Base-by-base conservation (phyloP, 1,140 invertebrate species). In the Ridgeia piscesae region DNA sequence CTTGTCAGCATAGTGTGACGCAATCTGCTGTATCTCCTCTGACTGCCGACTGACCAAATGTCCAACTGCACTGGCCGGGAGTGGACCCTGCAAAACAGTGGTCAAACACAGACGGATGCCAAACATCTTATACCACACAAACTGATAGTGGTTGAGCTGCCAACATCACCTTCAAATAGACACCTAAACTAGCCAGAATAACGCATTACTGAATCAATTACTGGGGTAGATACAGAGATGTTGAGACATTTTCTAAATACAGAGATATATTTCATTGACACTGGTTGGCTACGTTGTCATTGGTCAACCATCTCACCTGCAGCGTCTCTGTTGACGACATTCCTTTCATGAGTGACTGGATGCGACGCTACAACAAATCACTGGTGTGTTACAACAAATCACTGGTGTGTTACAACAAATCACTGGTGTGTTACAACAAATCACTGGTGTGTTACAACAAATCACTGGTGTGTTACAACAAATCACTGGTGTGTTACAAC, bases 1-100 rank as follows among this genome's bases (percentile, higher is more conserved):
- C 42, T 91, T 91, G 33, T 91, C 91, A n/a, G 91, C 91, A 42
- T 91, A 91, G 33, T 91, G 33, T 14, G 34, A 34, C 34, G 91
- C 91, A 33, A 58, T 91, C 31, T 91, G 34, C 48, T 91, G 91
- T 27, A 96, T 96, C 91, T 96, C 95, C 21, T 94, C 94, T 27
- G 96, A 96, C 93, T 96, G 95, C 93, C 96, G 94, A 34, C 96
- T 95, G 90, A 96, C 96, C 88, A 96, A 95, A 31, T 95, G 95
- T 2, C 96, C 96, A 34, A 96, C 96, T 91, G 95, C 94, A 93
- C 95, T 95, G n/a, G 96, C 95, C 90, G 95, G 95, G 35, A 96
- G 91, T 93, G 95, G 96, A 91, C 95, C 95, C 95, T 96, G 91
- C 89, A 88, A 91, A 42, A 33, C 92, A 92, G 33, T 11, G 34